A percentile compares a stretch with the other conserved stretches of the same genome.
phyloP scores from a whole-genome alignment of 2,113 vertebrate genomes.

The Aspiorhynchus laticeps region DNA sequence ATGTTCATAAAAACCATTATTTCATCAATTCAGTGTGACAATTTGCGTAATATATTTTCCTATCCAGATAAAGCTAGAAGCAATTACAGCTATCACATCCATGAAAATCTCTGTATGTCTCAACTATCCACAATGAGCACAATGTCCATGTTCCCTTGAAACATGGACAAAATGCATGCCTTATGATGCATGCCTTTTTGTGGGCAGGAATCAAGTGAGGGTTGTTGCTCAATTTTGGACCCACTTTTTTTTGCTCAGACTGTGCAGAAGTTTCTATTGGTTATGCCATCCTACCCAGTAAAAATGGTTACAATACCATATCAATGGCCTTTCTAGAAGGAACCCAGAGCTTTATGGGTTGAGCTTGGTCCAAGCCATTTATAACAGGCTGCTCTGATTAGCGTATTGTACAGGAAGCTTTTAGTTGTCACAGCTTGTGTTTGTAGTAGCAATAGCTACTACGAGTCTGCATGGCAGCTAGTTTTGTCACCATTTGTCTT shows the following conservation, averaged over 20 bases:
- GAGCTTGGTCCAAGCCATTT: slow-evolving; percentile 38
- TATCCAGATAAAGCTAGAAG: not conserved
- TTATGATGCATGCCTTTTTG: not conserved
- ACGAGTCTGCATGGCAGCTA: slow-evolving; percentile 33
- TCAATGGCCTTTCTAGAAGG: not conserved
- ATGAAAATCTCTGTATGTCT: not conserved
- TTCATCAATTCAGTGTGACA: not conserved
- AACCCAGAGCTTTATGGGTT: not conserved
- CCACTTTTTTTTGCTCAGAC: not conserved
- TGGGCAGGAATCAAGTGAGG: not conserved
- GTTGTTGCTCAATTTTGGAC: not conserved
- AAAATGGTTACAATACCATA: not conserved
- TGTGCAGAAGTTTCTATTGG: not conserved
- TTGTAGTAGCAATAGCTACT: slow-evolving; percentile 2
- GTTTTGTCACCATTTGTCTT: slow-evolving; percentile 9
- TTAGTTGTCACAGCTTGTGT: not conserved
- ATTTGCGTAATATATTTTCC: not conserved
- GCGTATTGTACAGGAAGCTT: not conserved
- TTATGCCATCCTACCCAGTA: not conserved
- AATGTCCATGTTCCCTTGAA: not conserved
- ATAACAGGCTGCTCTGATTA: slow-evolving; percentile 15
- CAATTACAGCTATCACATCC: not conserved
- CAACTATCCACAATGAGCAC: not conserved
- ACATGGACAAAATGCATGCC: not conserved
- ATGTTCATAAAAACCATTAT: not conserved